Base-by-base conservation (phyloP, 1,140 invertebrate species). In the Glossosoma conforme region DNA sequence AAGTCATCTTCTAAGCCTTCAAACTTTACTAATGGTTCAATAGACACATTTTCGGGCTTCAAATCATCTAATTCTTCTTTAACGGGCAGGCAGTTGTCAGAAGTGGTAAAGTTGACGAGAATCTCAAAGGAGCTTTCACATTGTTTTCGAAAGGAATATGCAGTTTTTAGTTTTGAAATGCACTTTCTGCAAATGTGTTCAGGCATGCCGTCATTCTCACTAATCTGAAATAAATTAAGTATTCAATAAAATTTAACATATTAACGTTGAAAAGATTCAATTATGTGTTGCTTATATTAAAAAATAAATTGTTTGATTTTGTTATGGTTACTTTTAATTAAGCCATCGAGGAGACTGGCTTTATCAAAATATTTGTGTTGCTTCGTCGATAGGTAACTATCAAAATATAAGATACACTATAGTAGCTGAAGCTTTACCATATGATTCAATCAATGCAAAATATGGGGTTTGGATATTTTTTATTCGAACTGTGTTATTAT, bases 201-300 rank as follows among this genome's bases (percentile, higher is more conserved):
- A 9, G 60, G 54, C 22, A 61, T 40, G 11, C 54, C 58, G 25
- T 61, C 56, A 25, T 59, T 41, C 25, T 58, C 44, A 33, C 32
- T 32, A 62, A 63, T 38, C 64, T 69, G 58, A 62, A 49, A 56
- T 20, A 14, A 32, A 40, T 41, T 14, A 42, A 32, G 11, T 15
- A 43, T 10, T 28, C 2, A 9, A 32, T n/a, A n/a, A n/a, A n/a
- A n/a, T n/a, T n/a, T n/a, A n/a, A n/a, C n/a, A n/a, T n/a, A n/a
- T n/a, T n/a, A n/a, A n/a, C n/a, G n/a, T n/a, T n/a, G 1, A 17
- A 32, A 44, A 1, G 18, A 9, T 30, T 18, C n/a, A 17, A 15
- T 36, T 13, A n/a, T 36, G 5, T 9, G 19, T 6, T n/a, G 3
- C 2, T 10, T 3, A 4, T 38, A 38, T 15, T 3, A 38, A 19